Percentiles rank a stretch among this genome's conserved stretches.
Evolutionary conservation across 2,797 vertebrate species (phyloP).

Genomic region (Balearica regulorum): DNA sequence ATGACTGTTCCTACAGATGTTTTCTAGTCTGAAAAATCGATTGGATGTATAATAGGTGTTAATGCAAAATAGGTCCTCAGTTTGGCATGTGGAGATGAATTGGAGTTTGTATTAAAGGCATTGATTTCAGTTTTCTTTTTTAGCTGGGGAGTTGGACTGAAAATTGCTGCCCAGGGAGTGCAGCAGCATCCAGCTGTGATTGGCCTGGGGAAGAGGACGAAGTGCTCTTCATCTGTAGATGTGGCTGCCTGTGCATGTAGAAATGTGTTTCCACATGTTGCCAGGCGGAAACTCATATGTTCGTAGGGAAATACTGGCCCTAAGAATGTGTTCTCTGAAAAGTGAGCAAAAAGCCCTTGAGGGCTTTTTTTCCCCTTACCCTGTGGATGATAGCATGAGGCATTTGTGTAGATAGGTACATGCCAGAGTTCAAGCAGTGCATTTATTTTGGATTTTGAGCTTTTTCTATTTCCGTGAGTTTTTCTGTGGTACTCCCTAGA

Average conservation of each 20-base stretch:
- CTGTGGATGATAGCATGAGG: rapidly evolving
- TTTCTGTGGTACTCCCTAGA: neutral
- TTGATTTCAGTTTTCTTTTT: neutral
- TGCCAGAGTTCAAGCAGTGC: neutral
- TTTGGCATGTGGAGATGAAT: neutral
- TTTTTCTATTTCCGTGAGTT: neutral
- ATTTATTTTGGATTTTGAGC: neutral
- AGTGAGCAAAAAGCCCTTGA: neutral
- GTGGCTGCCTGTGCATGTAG: rapidly evolving
- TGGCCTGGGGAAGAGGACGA: neutral
- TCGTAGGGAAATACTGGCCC: neutral
- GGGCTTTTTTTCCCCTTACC: rapidly evolving
- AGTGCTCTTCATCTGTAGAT: neutral
- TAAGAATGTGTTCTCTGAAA: neutral
- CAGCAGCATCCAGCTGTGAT: neutral
- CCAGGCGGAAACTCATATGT: neutral
- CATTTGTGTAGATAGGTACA: neutral
- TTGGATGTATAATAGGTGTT: neutral
- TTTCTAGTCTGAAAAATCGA: neutral
- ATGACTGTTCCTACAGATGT: neutral
- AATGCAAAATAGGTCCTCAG: neutral
- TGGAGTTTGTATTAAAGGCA: neutral
- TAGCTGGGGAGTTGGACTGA: neutral
- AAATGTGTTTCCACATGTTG: neutral
- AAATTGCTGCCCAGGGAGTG: neutral